Conservation (phyloP, 2,113 vertebrate genomes). For the Eupsittula cactorum region DNA sequence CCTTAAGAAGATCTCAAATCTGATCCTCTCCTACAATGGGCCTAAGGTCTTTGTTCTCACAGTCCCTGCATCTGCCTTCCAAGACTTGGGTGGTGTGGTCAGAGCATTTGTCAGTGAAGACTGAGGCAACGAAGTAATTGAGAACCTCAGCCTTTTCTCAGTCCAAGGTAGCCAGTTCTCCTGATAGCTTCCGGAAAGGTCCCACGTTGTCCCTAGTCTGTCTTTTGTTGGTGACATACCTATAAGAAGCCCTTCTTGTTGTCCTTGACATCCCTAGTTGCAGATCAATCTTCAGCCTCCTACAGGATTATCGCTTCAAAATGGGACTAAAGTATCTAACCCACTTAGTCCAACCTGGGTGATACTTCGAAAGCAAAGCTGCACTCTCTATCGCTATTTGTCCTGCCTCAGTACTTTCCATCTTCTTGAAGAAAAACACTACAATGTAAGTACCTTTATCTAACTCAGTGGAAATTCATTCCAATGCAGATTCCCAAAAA, state of each 20-base stretch:
- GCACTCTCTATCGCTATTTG: background rate
- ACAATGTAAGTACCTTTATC: background rate
- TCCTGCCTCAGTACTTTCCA: background rate
- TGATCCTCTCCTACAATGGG: background rate
- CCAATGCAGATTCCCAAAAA: background rate
- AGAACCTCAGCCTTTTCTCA: background rate
- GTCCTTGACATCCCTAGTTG: background rate
- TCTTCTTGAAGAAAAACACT: background rate
- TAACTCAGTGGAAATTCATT: background rate
- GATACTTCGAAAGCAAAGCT: background rate
- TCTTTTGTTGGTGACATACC: background rate
- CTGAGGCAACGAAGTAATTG: background rate
- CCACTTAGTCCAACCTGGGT: background rate
- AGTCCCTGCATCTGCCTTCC: background rate
- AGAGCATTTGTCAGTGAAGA: background rate
- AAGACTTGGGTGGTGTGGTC: background rate
- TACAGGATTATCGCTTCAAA: background rate
- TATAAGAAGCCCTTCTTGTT: background rate
- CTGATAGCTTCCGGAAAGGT: background rate
- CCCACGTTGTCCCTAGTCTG: background rate
- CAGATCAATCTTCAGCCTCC: background rate
- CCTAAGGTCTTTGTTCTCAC: background rate
- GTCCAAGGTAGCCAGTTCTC: background rate
- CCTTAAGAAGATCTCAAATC: background rate
- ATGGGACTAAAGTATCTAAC: background rate